Evolutionary conservation across 1,140 invertebrate genomes (phyloP), one percentile per base, ranked within the genome.

Genomic region (Hormaphis cornu): DNA sequence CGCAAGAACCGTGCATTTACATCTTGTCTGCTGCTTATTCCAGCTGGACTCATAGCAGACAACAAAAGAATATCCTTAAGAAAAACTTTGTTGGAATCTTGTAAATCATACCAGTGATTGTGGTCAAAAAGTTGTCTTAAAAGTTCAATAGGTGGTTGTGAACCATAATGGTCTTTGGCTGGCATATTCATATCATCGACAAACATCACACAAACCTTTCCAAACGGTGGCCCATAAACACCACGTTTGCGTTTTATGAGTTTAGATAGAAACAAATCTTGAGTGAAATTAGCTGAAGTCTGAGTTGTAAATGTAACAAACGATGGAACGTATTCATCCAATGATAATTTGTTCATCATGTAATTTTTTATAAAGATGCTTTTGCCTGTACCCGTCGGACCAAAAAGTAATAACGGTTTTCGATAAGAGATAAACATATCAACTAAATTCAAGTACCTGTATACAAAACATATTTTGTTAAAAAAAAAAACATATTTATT

Each of bases 171-270:
- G 78, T 93, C 90, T 75, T 90, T 88, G 1, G 84, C 83, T 0
- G 93, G 92, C 90, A 95, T 92, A 76, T 95, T 95, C 76, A 96
- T 83, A 77, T 97, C 93, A 77, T 97, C 94, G 44, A 96, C 86
- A 78, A 96, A 96, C 40, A 95, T 86, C 26, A 95, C 82, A 52
- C 84, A 85, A 69, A 82, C 82, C 75, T 89, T 89, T 7, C 86
- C 89, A 72, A 84, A 82, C 3, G 88, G 84, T 3, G 93, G 89
- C 0, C 91, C 91, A 78, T 87, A 95, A 58, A 87, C 85, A 70
- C 89, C 88, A 50, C 66, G 59, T 35, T 80, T 77, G 54, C 81
- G 75, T 74, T 83, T 84, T 58, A 87, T 85, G 66, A 95, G 77
- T 77, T 93, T 93, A 0, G 89, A 88, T 73, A 95, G 83, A 35